Base-by-base conservation (phyloP, 2,113 vertebrate genomes). In the Silurus meridionalis region DNA sequence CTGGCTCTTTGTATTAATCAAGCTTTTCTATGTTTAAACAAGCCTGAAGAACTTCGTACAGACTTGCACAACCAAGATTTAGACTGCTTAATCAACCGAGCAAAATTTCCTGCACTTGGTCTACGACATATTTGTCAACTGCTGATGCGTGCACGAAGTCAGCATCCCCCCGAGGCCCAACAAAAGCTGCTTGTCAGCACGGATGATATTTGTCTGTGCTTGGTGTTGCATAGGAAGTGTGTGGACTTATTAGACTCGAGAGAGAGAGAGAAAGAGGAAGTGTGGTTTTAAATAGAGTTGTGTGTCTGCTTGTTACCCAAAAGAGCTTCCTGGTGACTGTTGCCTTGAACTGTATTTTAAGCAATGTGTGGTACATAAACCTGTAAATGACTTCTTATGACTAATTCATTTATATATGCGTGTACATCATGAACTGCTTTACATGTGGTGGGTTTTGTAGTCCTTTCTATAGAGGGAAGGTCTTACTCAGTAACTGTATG, bases 181-280 rank as follows among this genome's bases (percentile, higher is more conserved):
- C 0, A 46, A 28, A 61, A 61, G 17, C 78, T 61, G 57, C 28
- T 61, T 48, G 78, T 48, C 28, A 61, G 8, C 25, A 80, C 28
- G 11, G 57, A 80, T 37, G 25, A 11, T 60, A 80, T 80, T 60
- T 80, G 25, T 75, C 9, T n/a, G 52, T 53, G 48, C n/a, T 8
- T 78, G 6, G 46, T 67, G 50, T 80, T 48, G 75, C 63, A 60
- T 69, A 69, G 84, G 84, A 85, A 85, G 28, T 55, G 8, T 25
- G 21, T 55, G 25, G 50, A 2, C 28, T 46, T 6, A 8, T 57
- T 9, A 53, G n/a, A 25, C 58, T 85, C 37, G 37, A 37, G 37
- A 37, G 72, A 64, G 3, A 11, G 2, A 37, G 52, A 66, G 74
- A 61, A 69, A 80, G 74, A 37, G 83, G 74, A 85, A 85, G 84